Evolutionary conservation across 2,888 invertebrate genomes (phyloP), one percentile per base, ranked within the genome.

Genomic region (Drosophila cyrtoloma): DNA sequence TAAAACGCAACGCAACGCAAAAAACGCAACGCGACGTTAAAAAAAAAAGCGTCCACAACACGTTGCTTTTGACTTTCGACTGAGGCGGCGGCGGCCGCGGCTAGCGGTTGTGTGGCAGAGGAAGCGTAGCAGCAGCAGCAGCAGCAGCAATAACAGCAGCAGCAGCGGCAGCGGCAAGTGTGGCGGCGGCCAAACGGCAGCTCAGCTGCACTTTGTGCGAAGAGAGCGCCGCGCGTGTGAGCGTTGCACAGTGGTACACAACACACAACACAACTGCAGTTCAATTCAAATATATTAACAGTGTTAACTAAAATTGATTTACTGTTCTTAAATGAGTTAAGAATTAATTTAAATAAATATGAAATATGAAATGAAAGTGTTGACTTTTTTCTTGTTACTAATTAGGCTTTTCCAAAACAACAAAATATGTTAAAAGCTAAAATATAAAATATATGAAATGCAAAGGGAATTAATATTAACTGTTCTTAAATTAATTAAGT

Each of bases 31-130:
- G 85, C 86, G 78, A 83, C 77, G 81, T 81, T 72, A 89, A 90
- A 90, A 90, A 83, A 89, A 84, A 91, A 89, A 90, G 90, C 87
- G 87, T 87, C 87, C 87, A 87, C 91, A 87, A 87, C 87, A 87
- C 87, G 87, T 91, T 87, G 91, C 87, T 87, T 87, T 87, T 91
- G 88, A 89, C 87, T 87, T 87, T 87, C 87, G 87, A 87, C 87
- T 87, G 91, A 89, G 91, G 86, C 86, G 81, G 90, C 86, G 81
- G 84, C 83, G 75, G 86, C 81, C 71, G 86, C 77, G 77, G 84
- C 79, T 85, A 75, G 86, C 83, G 84, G 83, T 79, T 81, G 90
- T 88, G 80, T 89, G 82, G 90, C 89, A 86, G 84, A 84, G 84
- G 87, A 83, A 83, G 84, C 81, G 83, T 79, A 83, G 81, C 78